Base-by-base conservation (phyloP, 2,113 vertebrate species). In the Sebastes fasciatus region DNA sequence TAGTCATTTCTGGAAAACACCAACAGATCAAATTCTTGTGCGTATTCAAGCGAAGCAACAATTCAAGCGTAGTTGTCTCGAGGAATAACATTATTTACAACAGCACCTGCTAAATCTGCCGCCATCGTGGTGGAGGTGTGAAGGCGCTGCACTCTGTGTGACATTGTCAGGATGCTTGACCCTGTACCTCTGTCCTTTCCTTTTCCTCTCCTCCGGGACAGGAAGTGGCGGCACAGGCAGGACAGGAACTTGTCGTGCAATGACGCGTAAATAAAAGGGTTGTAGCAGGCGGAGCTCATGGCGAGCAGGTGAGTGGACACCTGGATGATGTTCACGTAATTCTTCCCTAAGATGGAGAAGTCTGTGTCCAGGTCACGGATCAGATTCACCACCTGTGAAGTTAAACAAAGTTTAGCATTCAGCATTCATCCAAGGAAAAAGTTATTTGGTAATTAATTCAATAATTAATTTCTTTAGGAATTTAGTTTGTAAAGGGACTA, bases 181-280 rank as follows among this genome's bases (percentile, higher is more conserved):
- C 85, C 63, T 51, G 77, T 86, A 52, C 71, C 64, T 7, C 62
- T 54, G 16, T 76, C 75, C 73, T 75, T 80, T 55, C 79, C 69
- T 45, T 70, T 57, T 43, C 58, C 62, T 67, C 43, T 85, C 23
- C 74, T 54, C 23, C 65, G 9, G 10, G 70, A 65, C 82, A 91
- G 21, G 62, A 89, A 55, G 86, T 79, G 72, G 74, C 43, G 77
- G 76, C 85, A 82, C 54, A 95, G 61, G 75, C 78, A 94, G 70
- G 92, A 86, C 55, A 94, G 77, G 62, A 94, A 78, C 84, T 95
- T 96, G 69, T 87, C 64, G 78, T 96, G 95, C 34, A 96, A 74
- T 0, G 95, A 96, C 83, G 95, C 95, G 9, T 95, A 96, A 82
- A 96, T 96, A 52, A 96, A 96, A 34, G 95, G 95, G 88, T 96